Base-by-base conservation (phyloP, 2,113 vertebrate genomes). In the Hippocampus mohnikei region DNA sequence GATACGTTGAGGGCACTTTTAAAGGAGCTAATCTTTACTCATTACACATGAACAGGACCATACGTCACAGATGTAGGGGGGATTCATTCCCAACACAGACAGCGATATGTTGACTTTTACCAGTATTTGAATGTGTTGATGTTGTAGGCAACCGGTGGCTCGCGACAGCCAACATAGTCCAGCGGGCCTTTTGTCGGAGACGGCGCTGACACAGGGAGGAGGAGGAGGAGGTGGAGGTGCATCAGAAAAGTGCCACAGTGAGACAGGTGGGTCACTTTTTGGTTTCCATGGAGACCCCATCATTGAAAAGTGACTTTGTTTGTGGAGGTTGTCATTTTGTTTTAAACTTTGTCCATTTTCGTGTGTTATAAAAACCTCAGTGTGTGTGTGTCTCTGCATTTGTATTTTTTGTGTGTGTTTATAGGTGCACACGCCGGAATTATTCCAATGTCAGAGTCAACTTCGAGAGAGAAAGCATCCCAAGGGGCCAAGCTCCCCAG, bases 91-190 rank as follows among this genome's bases (percentile, higher is more conserved):
- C 33, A 37, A 37, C 33, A 37, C 33, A 37, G 33, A 42, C 8
- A 4, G 20, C 23, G 56, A 20, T 42, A 8, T 0, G 46, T 50
- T 50, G 46, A 50, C 37, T 37, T 37, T 37, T 37, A 37, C 33
- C 33, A 6, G 33, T 37, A 6, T 37, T 37, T 37, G 33, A 48
- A 23, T 7, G 27, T 18, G 20, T 40, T 29, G 53, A 12, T 59
- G 3, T 23, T 27, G 68, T 84, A 98, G 96, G 94, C 94, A 91
- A 84, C 81, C 68, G 42, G 93, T 92, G 8, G 25, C 79, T 0
- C 72, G 87, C 10, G 91, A 88, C 78, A 66, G 73, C 20, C 83
- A 84, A 20, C 88, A 79, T 73, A 83, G 85, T 84, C 87, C 91
- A 10, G 84, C 85, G 11, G 81, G 80, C 8, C 88, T 88, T 1